A percentile compares a stretch with the other conserved stretches of the same genome.
Evolutionary conservation across 2,888 invertebrate genomes (phyloP).

Genomic region (Rhorus exstirpatorius): DNA sequence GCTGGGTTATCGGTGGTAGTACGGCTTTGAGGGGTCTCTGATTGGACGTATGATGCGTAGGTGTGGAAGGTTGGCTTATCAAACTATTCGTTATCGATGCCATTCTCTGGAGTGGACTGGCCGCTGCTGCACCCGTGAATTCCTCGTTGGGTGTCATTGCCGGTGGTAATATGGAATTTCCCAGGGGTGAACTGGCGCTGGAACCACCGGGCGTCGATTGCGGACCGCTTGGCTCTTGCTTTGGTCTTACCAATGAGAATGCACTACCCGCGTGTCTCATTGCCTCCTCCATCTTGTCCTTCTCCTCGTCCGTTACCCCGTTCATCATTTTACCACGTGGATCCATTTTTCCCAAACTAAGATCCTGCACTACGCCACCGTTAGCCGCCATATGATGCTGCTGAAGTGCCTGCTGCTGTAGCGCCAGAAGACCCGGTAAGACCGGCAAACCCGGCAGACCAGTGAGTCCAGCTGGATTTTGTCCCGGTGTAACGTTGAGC

Average conservation of each 20-base stretch:
- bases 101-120: constrained; percentile 98
- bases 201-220: constrained; percentile 90
- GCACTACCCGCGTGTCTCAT: constrained; percentile 93
- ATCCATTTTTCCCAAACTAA: constrained; percentile 92
- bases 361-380: constrained; percentile 90
- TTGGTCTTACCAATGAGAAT: constrained; percentile 95
- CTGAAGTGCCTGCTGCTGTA: constrained; percentile 91
- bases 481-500: constrained; percentile 89
- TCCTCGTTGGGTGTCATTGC: constrained; percentile 94
- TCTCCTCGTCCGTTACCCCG: constrained; percentile 90
- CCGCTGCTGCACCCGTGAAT: constrained; percentile 93
- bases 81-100: constrained; percentile 99
- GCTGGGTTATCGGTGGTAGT: constrained; percentile 98
- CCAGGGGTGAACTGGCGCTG: constrained; percentile 94
- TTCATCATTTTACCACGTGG: constrained; percentile 88
- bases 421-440: constrained; percentile 90
- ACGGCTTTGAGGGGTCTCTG: constrained; percentile 98
- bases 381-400: constrained; percentile 85
- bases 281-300: constrained; percentile 90
- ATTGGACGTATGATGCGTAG: constrained; percentile 93
- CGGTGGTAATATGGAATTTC: constrained; percentile 94
- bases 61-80: constrained; percentile 95
- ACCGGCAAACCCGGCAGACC: constrained; percentile 88
- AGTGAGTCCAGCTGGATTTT: constrained; percentile 86
- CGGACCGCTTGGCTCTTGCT: constrained; percentile 90